Conservation (phyloP, 2,113 vertebrate species). For the Ptychochromis oligacanthus region DNA sequence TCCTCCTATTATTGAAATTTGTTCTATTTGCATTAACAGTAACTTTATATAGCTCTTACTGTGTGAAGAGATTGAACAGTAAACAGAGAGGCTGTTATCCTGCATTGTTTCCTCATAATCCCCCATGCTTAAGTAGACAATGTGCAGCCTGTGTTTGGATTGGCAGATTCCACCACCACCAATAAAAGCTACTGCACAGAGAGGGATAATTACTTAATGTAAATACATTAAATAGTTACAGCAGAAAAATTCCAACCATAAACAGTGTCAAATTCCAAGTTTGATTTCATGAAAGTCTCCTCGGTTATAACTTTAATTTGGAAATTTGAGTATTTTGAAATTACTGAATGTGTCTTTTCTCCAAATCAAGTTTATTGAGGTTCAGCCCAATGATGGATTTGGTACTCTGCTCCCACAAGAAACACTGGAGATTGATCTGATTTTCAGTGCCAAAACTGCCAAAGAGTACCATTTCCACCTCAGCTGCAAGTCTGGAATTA, state of each 20-base stretch:
- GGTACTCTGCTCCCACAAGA: constrained; percentile 89
- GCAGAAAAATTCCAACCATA: neutral
- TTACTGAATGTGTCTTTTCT: neutral
- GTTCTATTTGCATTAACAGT: neutral
- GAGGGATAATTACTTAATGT: neutral
- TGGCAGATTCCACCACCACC: neutral
- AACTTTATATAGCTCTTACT: constrained; percentile 2
- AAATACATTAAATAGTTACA: neutral
- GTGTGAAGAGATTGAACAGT: neutral
- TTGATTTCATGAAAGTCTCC: neutral
- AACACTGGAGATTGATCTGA: constrained; percentile 83
- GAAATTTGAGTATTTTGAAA: no score
- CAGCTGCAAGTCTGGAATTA: constrained; percentile 86
- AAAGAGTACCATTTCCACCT: constrained; percentile 87
- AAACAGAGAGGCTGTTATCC: neutral
- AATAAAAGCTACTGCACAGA: neutral
- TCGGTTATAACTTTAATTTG: neutral
- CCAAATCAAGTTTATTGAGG: constrained; percentile 83
- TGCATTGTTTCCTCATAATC: neutral
- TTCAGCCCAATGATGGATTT: constrained; percentile 90
- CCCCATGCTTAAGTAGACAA: neutral
- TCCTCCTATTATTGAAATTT: neutral
- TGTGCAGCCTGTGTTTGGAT: neutral
- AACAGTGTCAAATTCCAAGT: neutral
- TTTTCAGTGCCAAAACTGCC: constrained; percentile 86